phyloP scores from a whole-genome alignment of 2,113 vertebrate species.

The Menura novaehollandiae region DNA sequence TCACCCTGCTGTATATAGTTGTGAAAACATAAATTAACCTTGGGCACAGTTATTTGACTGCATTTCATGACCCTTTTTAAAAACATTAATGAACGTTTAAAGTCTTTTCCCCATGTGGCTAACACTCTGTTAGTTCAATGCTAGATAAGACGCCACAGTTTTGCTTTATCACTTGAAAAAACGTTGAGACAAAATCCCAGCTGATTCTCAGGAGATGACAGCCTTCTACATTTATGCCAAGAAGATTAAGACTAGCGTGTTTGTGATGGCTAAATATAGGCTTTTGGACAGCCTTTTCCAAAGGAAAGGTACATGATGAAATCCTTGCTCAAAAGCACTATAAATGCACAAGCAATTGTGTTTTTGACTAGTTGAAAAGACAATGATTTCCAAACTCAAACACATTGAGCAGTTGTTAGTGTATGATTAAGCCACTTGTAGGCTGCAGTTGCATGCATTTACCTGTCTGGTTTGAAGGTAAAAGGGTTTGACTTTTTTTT shows the following conservation, averaged over 20 bases:
- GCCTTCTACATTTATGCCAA: constrained; percentile 47
- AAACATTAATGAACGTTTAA: constrained; percentile 40
- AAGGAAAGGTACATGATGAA: neutral
- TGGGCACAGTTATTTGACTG: constrained; percentile 28
- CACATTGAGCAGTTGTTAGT: neutral
- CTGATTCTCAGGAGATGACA: constrained; percentile 60
- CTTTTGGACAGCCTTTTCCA: constrained; percentile 2
- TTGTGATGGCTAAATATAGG: constrained; percentile 50
- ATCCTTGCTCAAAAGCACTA: neutral
- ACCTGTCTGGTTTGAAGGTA: neutral
- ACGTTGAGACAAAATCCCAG: constrained; percentile 52
- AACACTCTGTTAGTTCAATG: constrained; percentile 20
- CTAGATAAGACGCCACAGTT: constrained; percentile 45
- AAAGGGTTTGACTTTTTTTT: neutral
- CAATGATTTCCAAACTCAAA: neutral
- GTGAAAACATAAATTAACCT: constrained; percentile 54
- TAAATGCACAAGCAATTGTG: neutral
- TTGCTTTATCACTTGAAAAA: constrained; percentile 71
- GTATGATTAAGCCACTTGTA: neutral
- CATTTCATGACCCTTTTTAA: constrained; percentile 4
- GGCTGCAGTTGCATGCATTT: neutral
- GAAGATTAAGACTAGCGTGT: constrained; percentile 40
- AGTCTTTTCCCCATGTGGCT: constrained; percentile 34
- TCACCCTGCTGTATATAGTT: neutral
- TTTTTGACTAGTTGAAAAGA: neutral